phyloP scores from a whole-genome alignment of 2,113 vertebrate genomes.

The Tyto alba region DNA sequence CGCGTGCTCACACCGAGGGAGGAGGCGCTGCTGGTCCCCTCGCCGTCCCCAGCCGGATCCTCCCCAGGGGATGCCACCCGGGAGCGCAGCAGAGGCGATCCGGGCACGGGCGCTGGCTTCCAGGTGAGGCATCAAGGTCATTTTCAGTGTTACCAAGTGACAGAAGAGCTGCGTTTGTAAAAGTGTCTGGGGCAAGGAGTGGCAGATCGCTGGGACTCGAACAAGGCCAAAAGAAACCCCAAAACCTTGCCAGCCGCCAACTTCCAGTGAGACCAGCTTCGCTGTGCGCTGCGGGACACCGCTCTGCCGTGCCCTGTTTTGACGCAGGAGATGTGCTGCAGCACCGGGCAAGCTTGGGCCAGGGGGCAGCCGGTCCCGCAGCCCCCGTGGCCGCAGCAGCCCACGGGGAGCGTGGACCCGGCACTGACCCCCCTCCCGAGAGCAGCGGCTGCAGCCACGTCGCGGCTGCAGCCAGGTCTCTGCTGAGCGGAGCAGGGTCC shows the following conservation, averaged over 20 bases:
- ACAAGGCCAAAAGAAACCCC: neutral
- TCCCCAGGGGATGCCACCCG: neutral
- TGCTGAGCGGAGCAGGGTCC: neutral
- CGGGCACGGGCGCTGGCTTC: neutral
- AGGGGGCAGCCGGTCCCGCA: neutral
- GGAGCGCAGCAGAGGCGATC: neutral
- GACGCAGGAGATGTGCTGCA: neutral
- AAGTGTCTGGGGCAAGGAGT: neutral
- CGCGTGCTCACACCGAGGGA: neutral
- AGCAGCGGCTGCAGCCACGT: rapidly evolving
- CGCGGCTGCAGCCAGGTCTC: neutral
- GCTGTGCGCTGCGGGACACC: rapidly evolving
- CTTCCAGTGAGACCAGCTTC: neutral
- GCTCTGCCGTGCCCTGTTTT: neutral
- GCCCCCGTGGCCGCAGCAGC: rapidly evolving
- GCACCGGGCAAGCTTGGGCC: neutral
- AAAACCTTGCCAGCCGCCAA: neutral
- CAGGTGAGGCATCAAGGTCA: neutral
- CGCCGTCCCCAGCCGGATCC: neutral
- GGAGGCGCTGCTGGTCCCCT: rapidly evolving
- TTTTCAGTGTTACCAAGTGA: neutral
- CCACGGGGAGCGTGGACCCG: rapidly evolving
- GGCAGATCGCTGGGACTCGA: neutral
- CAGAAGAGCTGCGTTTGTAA: neutral
- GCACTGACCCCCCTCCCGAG: neutral